Evolutionary conservation across 35 echinoderm and acorn worm genomes (phyloP).

Genomic region (Acanthaster planci): DNA sequence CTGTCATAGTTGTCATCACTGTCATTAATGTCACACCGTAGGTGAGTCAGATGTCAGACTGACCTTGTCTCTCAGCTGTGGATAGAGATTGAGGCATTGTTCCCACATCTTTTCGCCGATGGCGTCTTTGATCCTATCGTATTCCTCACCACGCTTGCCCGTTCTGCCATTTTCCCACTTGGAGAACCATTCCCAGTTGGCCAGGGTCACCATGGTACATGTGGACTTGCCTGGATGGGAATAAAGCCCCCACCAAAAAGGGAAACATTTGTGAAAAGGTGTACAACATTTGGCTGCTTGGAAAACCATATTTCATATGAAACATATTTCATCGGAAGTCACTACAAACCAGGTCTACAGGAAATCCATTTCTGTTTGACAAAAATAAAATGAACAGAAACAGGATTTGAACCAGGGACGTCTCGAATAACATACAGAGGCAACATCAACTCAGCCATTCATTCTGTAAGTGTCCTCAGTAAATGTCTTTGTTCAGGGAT

Average conservation of each 20-base stretch:
- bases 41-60: neutral
- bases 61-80: constrained; percentile 87
- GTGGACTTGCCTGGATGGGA: constrained; percentile 73
- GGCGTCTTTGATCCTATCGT: constrained; percentile 72
- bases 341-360: too few species aligned
- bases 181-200: constrained; percentile 92
- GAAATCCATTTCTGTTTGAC: too few species aligned
- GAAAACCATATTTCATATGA: too few species aligned
- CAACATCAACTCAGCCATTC: too few species aligned
- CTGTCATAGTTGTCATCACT: too few species aligned
- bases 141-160: constrained; percentile 79
- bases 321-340: too few species aligned
- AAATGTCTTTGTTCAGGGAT: too few species aligned
- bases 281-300: neutral
- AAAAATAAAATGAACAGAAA: too few species aligned
- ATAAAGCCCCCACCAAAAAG: neutral
- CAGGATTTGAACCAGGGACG: too few species aligned
- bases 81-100: constrained; percentile 59
- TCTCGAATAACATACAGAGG: too few species aligned
- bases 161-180: constrained; percentile 74
- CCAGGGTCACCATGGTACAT: constrained; percentile 78
- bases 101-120: constrained; percentile 93
- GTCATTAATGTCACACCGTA: too few species aligned
- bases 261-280: neutral
- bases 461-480: too few species aligned